phyloP scores from a whole-genome alignment of 2,797 vertebrate genomes.

The Notolabrus celidotus region DNA sequence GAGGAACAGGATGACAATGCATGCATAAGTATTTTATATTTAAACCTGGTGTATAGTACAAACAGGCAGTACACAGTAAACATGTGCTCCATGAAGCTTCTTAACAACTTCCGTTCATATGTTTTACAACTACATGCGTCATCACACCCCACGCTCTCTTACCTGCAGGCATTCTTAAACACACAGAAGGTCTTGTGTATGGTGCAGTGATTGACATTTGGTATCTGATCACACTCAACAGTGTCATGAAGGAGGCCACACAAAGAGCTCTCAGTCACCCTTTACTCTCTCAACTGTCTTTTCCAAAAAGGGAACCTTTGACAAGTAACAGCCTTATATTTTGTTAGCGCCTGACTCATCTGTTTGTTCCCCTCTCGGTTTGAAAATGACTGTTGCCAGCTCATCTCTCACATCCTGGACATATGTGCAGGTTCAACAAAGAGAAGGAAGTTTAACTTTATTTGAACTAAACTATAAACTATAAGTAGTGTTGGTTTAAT shows the following conservation, averaged over 20 bases:
- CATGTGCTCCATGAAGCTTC: not conserved
- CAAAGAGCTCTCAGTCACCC: not conserved
- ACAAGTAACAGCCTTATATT: not conserved
- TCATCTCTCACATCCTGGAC: conserved; percentile 14
- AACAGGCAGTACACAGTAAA: not conserved
- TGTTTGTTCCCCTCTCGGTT: conserved; percentile 7
- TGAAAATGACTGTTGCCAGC: conserved; percentile 28
- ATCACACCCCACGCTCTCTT: not conserved
- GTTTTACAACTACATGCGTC: not conserved
- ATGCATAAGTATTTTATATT: not conserved
- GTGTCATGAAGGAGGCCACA: not conserved
- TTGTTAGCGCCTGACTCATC: not conserved
- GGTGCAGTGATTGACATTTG: conserved; percentile 19
- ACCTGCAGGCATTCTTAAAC: conserved; percentile 5
- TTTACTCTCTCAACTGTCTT: not conserved
- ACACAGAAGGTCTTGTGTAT: not conserved
- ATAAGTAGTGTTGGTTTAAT: not conserved
- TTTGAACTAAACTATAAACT: conserved; percentile 11
- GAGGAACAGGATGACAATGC: not conserved
- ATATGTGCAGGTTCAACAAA: conserved; percentile 11
- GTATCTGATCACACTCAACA: conserved; percentile 7
- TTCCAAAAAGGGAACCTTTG: not conserved
- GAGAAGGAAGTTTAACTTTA: conserved; percentile 28
- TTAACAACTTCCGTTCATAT: not conserved
- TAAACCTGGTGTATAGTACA: not conserved